Evolutionary conservation across 1,140 invertebrate species (phyloP).

Genomic region (Oncopodura yosiiana): DNA sequence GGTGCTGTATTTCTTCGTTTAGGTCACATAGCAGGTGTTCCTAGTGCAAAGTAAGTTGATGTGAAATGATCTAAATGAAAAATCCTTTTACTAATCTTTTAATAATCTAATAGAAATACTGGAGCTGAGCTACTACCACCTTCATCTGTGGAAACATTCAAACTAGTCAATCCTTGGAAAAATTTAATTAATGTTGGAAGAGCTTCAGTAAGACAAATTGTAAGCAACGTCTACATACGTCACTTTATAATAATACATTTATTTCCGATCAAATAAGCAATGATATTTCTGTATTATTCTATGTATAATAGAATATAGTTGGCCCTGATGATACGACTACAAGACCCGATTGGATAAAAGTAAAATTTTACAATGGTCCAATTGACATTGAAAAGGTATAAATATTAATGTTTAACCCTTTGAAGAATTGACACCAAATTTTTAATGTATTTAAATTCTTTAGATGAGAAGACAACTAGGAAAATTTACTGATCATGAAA

Average conservation of each 20-base stretch:
- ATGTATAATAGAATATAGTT: slow-evolving; percentile 43
- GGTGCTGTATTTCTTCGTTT: slow-evolving; percentile 55
- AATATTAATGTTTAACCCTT: neutral
- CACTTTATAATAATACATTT: neutral
- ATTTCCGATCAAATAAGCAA: neutral
- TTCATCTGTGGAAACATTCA: slow-evolving; percentile 47
- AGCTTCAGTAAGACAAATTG: slow-evolving; percentile 47
- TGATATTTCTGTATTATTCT: slow-evolving; percentile 6
- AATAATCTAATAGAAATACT: neutral
- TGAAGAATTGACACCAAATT: no score
- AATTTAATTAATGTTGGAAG: slow-evolving; percentile 55
- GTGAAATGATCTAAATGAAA: slow-evolving; percentile 36
- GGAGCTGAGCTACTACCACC: no score
- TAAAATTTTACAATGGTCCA: slow-evolving; percentile 34
- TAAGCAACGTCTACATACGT: slow-evolving; percentile 39
- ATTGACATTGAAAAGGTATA: neutral
- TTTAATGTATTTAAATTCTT: no score
- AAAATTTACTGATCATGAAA: no score
- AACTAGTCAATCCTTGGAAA: slow-evolving; percentile 41
- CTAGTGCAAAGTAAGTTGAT: slow-evolving; percentile 34
- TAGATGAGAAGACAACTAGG: no score
- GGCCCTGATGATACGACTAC: slow-evolving; percentile 44
- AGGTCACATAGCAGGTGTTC: slow-evolving; percentile 43
- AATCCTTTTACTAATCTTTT: slow-evolving; percentile 36
- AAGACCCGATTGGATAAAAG: slow-evolving; percentile 46